These are phyloP conservation scores for Labia minor DNA, from an alignment of 2,888 invertebrate genomes.

Conservation along the genomic window DNA sequence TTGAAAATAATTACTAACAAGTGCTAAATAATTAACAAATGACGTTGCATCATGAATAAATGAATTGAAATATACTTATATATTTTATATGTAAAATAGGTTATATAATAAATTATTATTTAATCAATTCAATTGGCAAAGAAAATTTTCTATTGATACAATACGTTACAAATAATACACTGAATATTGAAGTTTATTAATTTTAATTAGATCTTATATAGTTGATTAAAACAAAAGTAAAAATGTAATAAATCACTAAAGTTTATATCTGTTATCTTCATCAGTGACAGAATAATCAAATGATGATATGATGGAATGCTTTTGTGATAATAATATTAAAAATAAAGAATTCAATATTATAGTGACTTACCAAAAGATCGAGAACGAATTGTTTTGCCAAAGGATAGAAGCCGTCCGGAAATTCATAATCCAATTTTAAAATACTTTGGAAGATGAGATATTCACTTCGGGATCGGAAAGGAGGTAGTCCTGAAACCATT, in stretches of 20 bases:
- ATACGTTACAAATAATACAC: too few relatives aligned
- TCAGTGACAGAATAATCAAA: not conserved
- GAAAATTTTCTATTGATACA: too few relatives aligned
- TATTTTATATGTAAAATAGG: too few relatives aligned
- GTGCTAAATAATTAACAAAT: too few relatives aligned
- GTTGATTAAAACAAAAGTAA: not conserved
- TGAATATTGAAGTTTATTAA: too few relatives aligned
- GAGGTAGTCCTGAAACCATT: slow-evolving; percentile 86
- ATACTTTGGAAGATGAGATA: slow-evolving; percentile 96
- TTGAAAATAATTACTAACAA: too few relatives aligned
- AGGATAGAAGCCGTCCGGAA: slow-evolving; percentile 81
- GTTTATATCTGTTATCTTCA: not conserved
- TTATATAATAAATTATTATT: too few relatives aligned
- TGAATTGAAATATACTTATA: not conserved
- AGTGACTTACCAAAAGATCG: slow-evolving; percentile 54
- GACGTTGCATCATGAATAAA: not conserved
- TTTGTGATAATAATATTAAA: not conserved
- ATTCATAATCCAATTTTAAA: slow-evolving; percentile 76
- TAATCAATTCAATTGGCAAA: too few relatives aligned
- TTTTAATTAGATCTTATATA: too few relatives aligned
- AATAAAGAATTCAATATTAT: slow-evolving; percentile 18
- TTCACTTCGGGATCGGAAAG: slow-evolving; percentile 85
- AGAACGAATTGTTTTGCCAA: slow-evolving; percentile 80
- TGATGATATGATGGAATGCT: not conserved
- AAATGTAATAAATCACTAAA: not conserved